Conservation (phyloP, 2,797 vertebrate genomes). For the Okamejei kenojei region DNA sequence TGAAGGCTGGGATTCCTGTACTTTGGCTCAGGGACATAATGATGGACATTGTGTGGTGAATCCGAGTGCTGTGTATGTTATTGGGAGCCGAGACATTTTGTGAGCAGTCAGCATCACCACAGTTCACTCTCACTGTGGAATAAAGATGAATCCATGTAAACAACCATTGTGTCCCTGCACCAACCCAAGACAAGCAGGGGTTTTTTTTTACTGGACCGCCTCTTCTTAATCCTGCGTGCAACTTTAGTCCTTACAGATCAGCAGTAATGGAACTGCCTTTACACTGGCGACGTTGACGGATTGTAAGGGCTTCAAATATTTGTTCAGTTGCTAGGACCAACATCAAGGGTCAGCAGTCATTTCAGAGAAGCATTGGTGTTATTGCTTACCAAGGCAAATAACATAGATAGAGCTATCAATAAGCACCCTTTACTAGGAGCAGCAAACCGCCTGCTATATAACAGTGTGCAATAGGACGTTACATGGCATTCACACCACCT, state of each 20-base stretch:
- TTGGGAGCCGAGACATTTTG: background rate
- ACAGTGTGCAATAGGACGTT: too few relatives aligned
- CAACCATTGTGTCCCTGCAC: too few relatives aligned
- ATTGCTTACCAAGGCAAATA: too few relatives aligned
- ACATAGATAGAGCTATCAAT: too few relatives aligned
- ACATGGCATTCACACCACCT: too few relatives aligned
- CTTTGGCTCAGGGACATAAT: background rate
- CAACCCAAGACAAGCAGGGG: background rate
- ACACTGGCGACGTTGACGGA: background rate
- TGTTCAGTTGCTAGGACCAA: background rate
- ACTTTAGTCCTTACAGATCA: background rate
- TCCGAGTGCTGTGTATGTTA: background rate
- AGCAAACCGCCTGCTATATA: too few relatives aligned
- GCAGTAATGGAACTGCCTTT: background rate
- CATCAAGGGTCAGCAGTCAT: background rate
- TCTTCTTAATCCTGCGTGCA: background rate
- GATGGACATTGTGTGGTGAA: background rate
- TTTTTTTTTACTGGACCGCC: background rate
- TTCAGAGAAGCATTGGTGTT: background rate
- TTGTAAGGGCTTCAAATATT: background rate
- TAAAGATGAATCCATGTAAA: background rate
- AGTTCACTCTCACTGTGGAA: background rate
- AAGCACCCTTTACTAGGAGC: too few relatives aligned
- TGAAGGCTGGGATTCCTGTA: background rate
- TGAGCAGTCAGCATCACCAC: background rate